Conservation (phyloP, 2,113 vertebrate genomes). For the Microcebus griseorufus region DNA sequence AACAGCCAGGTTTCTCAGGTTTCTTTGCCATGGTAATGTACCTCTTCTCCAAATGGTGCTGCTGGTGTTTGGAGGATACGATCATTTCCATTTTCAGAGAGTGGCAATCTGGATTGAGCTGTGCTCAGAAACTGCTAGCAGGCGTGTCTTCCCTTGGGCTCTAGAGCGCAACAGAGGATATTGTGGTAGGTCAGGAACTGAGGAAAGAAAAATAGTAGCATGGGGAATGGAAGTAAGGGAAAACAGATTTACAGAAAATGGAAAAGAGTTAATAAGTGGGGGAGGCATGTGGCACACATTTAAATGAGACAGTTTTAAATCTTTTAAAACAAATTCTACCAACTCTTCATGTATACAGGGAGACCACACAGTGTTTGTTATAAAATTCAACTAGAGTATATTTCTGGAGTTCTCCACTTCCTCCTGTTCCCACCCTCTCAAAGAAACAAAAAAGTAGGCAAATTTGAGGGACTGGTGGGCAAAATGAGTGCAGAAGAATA, state of each 20-base stretch:
- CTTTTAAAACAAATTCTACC: slow-evolving; percentile 57
- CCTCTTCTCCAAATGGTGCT: neutral
- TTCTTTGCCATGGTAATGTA: neutral
- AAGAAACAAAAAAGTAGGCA: slow-evolving; percentile 52
- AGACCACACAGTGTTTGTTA: slow-evolving; percentile 66
- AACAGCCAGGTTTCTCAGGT: neutral
- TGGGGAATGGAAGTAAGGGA: slow-evolving; percentile 53
- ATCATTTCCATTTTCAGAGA: slow-evolving; percentile 19
- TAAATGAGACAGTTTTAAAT: slow-evolving; percentile 53
- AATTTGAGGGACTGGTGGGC: neutral
- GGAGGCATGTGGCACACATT: slow-evolving; percentile 43
- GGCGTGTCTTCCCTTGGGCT: neutral
- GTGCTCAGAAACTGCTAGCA: neutral
- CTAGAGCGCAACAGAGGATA: neutral
- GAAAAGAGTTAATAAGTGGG: slow-evolving; percentile 5
- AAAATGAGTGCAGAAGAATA: slow-evolving; percentile 55
- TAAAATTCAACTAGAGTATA: slow-evolving; percentile 39
- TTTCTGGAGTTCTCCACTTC: slow-evolving; percentile 32
- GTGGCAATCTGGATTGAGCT: neutral
- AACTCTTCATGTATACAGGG: slow-evolving; percentile 33
- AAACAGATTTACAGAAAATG: slow-evolving; percentile 31
- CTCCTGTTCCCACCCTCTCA: slow-evolving; percentile 1
- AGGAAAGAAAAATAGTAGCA: neutral
- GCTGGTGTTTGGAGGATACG: neutral
- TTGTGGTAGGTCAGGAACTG: slow-evolving; percentile 13